Conservation (phyloP, 2,113 vertebrate genomes). For the Suricata suricatta region DNA sequence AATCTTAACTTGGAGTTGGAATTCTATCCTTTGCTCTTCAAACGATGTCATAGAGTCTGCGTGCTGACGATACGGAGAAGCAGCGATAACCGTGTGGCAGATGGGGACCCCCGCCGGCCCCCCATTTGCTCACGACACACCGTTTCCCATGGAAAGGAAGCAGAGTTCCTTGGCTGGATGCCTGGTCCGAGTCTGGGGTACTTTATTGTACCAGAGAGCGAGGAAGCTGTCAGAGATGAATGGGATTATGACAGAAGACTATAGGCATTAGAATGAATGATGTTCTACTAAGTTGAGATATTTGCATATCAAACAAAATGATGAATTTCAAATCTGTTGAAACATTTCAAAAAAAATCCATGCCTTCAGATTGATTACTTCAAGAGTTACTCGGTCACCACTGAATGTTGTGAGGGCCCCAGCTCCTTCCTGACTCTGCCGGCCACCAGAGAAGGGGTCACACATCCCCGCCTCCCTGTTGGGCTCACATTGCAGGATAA, state of each 20-base stretch:
- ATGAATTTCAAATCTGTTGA: background rate
- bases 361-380: background rate
- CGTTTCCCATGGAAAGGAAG: background rate
- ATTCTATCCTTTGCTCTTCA: background rate
- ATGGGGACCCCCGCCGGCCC: accelerated
- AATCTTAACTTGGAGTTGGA: background rate
- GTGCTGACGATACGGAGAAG: background rate
- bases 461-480: background rate
- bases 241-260: background rate
- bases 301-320: background rate
- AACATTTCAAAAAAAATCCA: background rate
- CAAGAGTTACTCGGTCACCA: background rate
- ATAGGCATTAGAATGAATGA: background rate
- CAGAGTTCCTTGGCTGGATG: background rate
- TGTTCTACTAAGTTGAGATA: background rate
- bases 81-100: too few species aligned
- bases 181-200: background rate
- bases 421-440: background rate
- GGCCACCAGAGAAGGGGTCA: background rate
- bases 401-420: background rate
- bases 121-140: background rate
- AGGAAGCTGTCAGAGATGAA: background rate
- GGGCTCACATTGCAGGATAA: background rate
- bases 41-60: background rate
- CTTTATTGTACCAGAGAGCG: background rate